Percentiles rank a stretch among this genome's conserved stretches.
Conservation (phyloP, 2,888 invertebrate genomes). For the Acanthosepion pharaonis region DNA sequence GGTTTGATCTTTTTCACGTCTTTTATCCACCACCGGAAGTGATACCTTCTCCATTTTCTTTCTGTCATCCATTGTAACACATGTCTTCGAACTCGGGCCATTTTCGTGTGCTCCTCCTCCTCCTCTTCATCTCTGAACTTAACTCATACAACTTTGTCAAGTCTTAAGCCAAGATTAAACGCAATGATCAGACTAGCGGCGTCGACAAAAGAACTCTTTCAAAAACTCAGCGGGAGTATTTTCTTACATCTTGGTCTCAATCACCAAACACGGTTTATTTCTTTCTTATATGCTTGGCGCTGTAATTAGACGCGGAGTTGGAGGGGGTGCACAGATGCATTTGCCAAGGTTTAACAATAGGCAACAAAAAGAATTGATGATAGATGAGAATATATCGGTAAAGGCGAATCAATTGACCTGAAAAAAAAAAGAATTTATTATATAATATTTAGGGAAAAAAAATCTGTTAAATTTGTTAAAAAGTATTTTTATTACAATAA, state of each 20-base stretch:
- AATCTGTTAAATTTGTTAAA: too few species aligned
- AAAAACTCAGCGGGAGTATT: neutral
- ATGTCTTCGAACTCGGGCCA: neutral
- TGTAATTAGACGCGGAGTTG: too few species aligned
- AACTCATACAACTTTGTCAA: neutral
- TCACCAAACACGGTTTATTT: neutral
- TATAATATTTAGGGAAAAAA: too few species aligned
- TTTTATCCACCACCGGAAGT: neutral
- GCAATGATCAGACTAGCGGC: neutral
- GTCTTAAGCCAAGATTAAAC: neutral
- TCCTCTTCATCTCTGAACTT: neutral
- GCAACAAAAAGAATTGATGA: too few species aligned
- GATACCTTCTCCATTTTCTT: neutral
- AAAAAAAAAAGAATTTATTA: too few species aligned
- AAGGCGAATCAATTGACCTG: too few species aligned
- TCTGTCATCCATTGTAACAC: neutral
- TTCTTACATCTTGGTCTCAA: neutral
- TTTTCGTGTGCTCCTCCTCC: neutral
- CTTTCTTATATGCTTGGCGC: too few species aligned
- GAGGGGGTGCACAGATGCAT: too few species aligned
- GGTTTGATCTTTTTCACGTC: neutral
- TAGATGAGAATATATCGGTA: too few species aligned
- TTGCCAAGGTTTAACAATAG: too few species aligned
- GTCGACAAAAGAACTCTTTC: neutral
- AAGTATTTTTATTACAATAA: too few species aligned